Evolutionary conservation across 2,888 invertebrate species (phyloP), one percentile per base, ranked within the genome.

Genomic region (Habrosyne pyritoides): DNA sequence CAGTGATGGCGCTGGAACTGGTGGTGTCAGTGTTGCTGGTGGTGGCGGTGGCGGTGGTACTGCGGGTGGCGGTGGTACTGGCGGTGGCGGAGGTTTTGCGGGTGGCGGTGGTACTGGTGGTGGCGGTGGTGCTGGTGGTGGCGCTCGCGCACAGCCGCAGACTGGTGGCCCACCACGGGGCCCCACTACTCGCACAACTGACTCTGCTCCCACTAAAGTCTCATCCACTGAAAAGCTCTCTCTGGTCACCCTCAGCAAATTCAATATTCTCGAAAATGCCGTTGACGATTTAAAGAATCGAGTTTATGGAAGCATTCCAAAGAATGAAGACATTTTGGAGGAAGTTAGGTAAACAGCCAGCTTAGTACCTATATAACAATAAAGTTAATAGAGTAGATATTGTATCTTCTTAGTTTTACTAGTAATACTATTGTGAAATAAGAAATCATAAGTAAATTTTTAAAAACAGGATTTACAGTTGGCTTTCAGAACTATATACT

Each of bases 201-300:
- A 21, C 42, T 10, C 46, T 50, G 18, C 10, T 14, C 21, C 66
- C 14, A 14, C 6, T 42, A 14, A 18, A 7, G 18, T 18, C 42
- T 42, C 42, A 1, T 76, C 83, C 2, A 58, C 67, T 0, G 88
- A 89, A 24, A 85, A 65, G 60, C 81, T 91, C 0, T 91, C 93
- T 0, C 83, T 94, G 0, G 87, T 91, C 28, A 91, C 91, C 0
- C 63, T 83, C 5, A 90, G 89, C 81, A 91, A 87, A 61, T 91
- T 92, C 57, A 89, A 91, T 55, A 12, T 89, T 10, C 72, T 93
- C 36, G 87, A 89, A 56, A 73, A 63, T 54, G 60, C 75, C 1
- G 92, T 93, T 1, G 81, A 83, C 24, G 89, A 90, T 49, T 64
- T 93, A 8, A 86, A 80, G 61, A 81, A 80, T 22, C 83, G 89